Percentiles rank a stretch among this genome's conserved stretches.
phyloP scores from a whole-genome alignment of 2,113 vertebrate genomes.

The Tachysurus fulvidraco region DNA sequence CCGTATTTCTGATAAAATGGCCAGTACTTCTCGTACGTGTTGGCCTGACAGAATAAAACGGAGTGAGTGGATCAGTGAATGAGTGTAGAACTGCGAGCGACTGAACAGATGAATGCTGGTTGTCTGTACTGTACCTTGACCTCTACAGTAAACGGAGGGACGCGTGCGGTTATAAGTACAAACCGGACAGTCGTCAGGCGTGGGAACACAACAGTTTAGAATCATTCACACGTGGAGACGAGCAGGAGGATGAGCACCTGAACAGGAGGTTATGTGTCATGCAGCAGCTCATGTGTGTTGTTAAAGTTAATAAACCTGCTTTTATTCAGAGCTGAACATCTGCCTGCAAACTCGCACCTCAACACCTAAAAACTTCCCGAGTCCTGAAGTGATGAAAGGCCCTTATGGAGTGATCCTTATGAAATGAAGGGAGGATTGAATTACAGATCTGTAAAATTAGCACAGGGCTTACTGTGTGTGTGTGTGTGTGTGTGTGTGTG shows the following conservation, averaged over 20 bases:
- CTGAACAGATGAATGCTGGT: not conserved
- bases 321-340: not conserved
- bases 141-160: constrained; percentile 95
- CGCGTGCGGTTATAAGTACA: too few relatives aligned
- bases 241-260: not conserved
- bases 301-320: not conserved
- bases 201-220: not conserved
- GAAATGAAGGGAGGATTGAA: not conserved
- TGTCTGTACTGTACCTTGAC: constrained; percentile 89
- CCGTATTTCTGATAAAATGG: constrained; percentile 90
- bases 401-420: not conserved
- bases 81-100: not conserved
- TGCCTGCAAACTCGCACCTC: not conserved
- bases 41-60: constrained; percentile 80
- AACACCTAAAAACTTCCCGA: too few relatives aligned
- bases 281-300: not conserved
- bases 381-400: not conserved
- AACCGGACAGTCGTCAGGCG: too few relatives aligned
- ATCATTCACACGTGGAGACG: not conserved
- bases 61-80: too few relatives aligned
- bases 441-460: constrained; percentile 8
- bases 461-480: not conserved
- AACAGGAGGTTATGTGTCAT: not conserved
- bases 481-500: not conserved
- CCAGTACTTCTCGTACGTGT: constrained; percentile 97